These are phyloP conservation scores for human (Homo sapiens) DNA, from an alignment of 2,113 vertebrate species.

Conservation along the genomic window GRCh38 chr7:34431001-34431500, in stretches of 20 bases:
- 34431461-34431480: too few species aligned
- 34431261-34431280: background rate
- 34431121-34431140: background rate
- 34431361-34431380: too few species aligned
- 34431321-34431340: too few species aligned
- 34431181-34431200: background rate
- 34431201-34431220: background rate
- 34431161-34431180: background rate
- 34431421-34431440: too few species aligned
- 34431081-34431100: background rate
- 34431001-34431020: background rate
- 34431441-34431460: too few species aligned
- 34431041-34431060: background rate
- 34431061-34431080: background rate
- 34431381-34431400: too few species aligned
- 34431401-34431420: too few species aligned
- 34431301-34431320: background rate
- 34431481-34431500: too few species aligned
- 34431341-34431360: too few species aligned
- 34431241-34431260: background rate
- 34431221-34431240: background rate
- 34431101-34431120: background rate
- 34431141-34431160: background rate
- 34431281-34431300: background rate
- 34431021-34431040: background rate